Base-by-base conservation (phyloP, 2,888 invertebrate species). In the Cheilosia vulpina region DNA sequence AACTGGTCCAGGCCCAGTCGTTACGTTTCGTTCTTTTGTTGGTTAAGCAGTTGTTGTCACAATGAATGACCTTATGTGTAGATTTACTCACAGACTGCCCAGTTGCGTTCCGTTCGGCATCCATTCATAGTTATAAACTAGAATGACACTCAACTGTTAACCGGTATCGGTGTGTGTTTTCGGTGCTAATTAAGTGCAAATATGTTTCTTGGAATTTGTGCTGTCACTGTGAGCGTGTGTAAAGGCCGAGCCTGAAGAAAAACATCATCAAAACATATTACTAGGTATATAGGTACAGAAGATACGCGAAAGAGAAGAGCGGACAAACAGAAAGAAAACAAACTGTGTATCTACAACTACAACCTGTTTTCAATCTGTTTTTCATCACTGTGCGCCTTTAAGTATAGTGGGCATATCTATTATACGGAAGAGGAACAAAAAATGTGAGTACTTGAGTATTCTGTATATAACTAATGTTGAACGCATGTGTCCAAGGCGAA, bases 171-270 rank as follows among this genome's bases (percentile, higher is more conserved):
- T 73, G 55, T 62, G 17, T 58, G 52, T 65, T 66, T 75, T 76
- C 53, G 69, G 85, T 87, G 85, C 81, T 81, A 87, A 87, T 81
- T 82, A 77, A 87, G 85, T 81, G 81, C 69, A 87, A 87, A 87
- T 81, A 77, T 73, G 76, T 87, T 82, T 78, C 63, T 63, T 73
- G 72, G 73, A 87, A 77, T 81, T 55, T 69, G 47, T 27, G 47
- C 21, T 66, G 31, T 47, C 6, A 31, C 31, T 31, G 71, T 66
- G 47, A 65, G 57, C 65, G 50, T 84, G 63, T 60, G 63, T 60
- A 34, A 80, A 84, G 65, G 60, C 71, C 55, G 69, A 71, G 58
- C 15, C 43, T 53, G 43, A 53, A 69, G 63, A 69, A 68, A 63
- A 31, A 50, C 66, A 50, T 31, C 19, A 45, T 24, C 21, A 31